These are phyloP conservation scores for Saccostrea echinata DNA, from an alignment of 1,140 invertebrate species.

Conservation along the genomic window DNA sequence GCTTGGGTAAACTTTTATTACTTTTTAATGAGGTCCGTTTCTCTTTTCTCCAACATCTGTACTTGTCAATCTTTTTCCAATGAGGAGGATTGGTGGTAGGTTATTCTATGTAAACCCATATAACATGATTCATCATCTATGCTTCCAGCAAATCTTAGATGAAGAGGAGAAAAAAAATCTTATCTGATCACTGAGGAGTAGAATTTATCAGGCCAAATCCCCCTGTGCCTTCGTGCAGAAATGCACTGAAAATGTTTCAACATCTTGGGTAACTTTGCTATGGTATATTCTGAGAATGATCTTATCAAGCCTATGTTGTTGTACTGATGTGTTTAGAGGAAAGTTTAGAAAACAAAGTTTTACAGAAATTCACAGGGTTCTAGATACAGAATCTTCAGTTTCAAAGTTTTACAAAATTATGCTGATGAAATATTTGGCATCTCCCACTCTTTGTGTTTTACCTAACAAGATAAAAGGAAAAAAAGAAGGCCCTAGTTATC, in stretches of 20 bases:
- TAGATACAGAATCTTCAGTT: background rate
- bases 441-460: too few species aligned
- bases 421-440: too few species aligned
- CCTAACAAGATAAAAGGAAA: too few species aligned
- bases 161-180: background rate
- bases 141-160: conserved; percentile 22
- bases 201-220: conserved; percentile 25
- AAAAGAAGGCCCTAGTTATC: too few species aligned
- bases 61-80: background rate
- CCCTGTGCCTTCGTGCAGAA: conserved; percentile 3
- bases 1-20: background rate
- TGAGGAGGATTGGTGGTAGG: background rate
- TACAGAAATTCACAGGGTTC: background rate
- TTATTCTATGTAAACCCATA: background rate
- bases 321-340: background rate
- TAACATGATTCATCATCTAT: background rate
- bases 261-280: conserved; percentile 29
- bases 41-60: conserved; percentile 1
- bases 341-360: conserved; percentile 21
- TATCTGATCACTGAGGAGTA: conserved; percentile 33
- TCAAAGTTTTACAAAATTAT: background rate
- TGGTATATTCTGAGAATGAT: background rate
- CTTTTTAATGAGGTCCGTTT: conserved; percentile 1
- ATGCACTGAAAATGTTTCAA: conserved; percentile 25
- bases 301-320: background rate